Conservation (phyloP, 2,888 invertebrate species). For the Melieria crassipennis region DNA sequence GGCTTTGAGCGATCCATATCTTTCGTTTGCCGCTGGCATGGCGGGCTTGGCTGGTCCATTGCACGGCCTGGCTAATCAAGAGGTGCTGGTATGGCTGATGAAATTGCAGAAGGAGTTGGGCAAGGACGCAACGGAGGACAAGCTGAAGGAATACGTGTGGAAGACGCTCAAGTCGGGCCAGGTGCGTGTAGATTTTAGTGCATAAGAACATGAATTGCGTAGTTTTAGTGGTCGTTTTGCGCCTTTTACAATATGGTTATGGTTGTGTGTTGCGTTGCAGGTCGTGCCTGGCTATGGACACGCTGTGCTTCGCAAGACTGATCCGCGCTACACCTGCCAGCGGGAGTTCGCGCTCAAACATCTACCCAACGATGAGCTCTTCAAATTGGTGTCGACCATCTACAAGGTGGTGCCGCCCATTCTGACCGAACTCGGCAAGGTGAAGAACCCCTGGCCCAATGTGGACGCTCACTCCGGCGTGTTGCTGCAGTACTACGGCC, state of each 20-base stretch:
- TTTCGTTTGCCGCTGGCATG: conserved; percentile 86
- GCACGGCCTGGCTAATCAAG: conserved; percentile 91
- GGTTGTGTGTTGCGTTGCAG: conserved; percentile 42
- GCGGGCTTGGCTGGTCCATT: conserved; percentile 89
- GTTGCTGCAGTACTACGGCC: conserved; percentile 82
- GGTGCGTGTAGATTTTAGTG: conserved; percentile 48
- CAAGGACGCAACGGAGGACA: conserved; percentile 85
- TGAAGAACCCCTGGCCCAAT: conserved; percentile 94
- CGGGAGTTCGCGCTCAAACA: conserved; percentile 87
- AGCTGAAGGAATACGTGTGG: conserved; percentile 96
- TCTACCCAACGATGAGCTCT: conserved; percentile 82
- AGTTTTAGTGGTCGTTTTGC: not conserved
- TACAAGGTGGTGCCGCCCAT: conserved; percentile 87
- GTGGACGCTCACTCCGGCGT: conserved; percentile 92
- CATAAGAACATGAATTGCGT: not conserved
- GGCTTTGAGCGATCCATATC: conserved; percentile 86
- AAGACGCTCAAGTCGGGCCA: conserved; percentile 90
- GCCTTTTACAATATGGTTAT: not conserved
- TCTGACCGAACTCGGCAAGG: conserved; percentile 84
- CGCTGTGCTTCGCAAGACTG: conserved; percentile 88
- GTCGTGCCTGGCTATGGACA: conserved; percentile 92
- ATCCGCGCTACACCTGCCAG: conserved; percentile 83
- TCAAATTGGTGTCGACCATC: conserved; percentile 81
- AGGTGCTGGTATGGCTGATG: conserved; percentile 93
- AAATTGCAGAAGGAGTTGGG: conserved; percentile 89